Conservation (phyloP, 2,797 vertebrate genomes). For the Brotula barbata region DNA sequence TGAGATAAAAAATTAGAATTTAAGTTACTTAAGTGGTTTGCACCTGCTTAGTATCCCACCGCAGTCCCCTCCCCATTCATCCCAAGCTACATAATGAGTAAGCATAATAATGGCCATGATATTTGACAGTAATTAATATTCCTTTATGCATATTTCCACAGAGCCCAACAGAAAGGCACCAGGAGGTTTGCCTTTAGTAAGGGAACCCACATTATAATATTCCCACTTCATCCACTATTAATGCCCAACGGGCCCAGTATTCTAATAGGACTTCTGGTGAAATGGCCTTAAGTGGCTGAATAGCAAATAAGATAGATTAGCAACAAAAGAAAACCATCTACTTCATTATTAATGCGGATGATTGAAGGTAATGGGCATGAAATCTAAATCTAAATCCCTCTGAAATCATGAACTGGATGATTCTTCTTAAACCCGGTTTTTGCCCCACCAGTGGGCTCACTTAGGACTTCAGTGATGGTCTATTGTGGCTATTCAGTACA, state of each 20-base stretch:
- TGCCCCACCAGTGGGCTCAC: slow-evolving; percentile 15
- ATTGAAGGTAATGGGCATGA: slow-evolving; percentile 66
- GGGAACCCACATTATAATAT: slow-evolving; percentile 69
- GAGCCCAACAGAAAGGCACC: slow-evolving; percentile 36
- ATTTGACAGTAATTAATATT: slow-evolving; percentile 77
- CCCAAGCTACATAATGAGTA: slow-evolving; percentile 60
- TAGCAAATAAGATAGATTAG: slow-evolving; percentile 73
- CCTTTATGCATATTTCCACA: slow-evolving; percentile 50
- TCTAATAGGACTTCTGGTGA: slow-evolving; percentile 71
- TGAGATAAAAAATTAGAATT: neutral
- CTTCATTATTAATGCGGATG: slow-evolving; percentile 71
- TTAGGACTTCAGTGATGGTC: slow-evolving; percentile 46
- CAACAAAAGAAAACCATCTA: slow-evolving; percentile 71
- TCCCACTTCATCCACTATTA: slow-evolving; percentile 80
- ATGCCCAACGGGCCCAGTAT: slow-evolving; percentile 69
- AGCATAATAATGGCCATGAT: slow-evolving; percentile 68
- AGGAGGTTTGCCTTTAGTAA: slow-evolving; percentile 60
- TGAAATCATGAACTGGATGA: slow-evolving; percentile 65
- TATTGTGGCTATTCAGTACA: slow-evolving; percentile 36
- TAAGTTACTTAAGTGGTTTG: slow-evolving; percentile 21
- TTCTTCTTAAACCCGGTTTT: slow-evolving; percentile 41
- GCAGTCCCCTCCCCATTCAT: slow-evolving; percentile 1
- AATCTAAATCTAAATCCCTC: slow-evolving; percentile 56
- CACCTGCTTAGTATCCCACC: slow-evolving; percentile 55
- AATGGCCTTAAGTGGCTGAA: slow-evolving; percentile 74